These are phyloP conservation scores for Podilymbus podiceps DNA, from an alignment of 2,113 vertebrate species.

Conservation along the genomic window DNA sequence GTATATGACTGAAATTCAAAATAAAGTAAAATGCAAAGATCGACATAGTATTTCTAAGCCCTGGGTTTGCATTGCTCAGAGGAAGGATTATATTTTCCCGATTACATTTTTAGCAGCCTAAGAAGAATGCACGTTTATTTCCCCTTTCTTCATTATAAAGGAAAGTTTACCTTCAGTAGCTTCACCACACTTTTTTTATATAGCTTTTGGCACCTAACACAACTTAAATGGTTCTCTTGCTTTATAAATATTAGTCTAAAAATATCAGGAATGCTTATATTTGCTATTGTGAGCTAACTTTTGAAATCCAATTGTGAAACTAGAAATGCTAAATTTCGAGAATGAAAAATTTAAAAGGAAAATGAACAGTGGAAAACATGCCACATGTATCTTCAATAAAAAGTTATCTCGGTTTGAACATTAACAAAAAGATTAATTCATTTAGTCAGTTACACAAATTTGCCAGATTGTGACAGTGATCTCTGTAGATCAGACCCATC, in stretches of 20 bases:
- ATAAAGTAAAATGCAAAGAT: background rate
- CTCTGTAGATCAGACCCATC: background rate
- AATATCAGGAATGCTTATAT: background rate
- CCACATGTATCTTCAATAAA: background rate
- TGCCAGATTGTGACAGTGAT: background rate
- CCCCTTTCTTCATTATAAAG: background rate
- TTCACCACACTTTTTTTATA: background rate
- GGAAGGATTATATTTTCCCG: background rate
- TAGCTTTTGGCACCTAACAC: background rate
- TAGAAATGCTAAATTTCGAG: background rate
- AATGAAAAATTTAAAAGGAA: background rate
- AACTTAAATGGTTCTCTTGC: background rate
- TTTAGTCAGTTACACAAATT: background rate
- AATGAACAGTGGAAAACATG: background rate
- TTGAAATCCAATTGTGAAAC: background rate
- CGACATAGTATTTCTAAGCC: background rate
- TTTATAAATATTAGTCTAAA: background rate
- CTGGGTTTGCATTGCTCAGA: background rate
- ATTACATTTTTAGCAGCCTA: background rate
- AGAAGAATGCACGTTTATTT: background rate
- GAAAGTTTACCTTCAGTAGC: background rate
- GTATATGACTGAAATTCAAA: background rate
- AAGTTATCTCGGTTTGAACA: background rate
- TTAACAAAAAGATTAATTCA: background rate
- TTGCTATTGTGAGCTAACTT: background rate